Evolutionary conservation across 2,113 vertebrate species (phyloP).

Genomic region (Struthio camelus): DNA sequence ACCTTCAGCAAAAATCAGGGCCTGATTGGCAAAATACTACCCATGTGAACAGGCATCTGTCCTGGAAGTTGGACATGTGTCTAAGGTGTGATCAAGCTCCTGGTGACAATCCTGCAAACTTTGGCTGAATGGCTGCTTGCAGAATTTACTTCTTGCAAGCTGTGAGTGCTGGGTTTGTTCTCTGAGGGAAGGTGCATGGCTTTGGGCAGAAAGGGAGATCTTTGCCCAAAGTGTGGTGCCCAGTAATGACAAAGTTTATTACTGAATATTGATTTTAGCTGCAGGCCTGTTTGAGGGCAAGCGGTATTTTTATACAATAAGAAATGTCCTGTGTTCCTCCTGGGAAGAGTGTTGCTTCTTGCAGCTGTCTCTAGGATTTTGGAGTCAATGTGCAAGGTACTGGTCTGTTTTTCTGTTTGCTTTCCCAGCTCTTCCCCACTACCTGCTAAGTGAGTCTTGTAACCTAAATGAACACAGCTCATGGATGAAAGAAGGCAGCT

Average conservation of each 20-base stretch:
- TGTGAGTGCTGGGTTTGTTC: not conserved
- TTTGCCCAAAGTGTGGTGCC: not conserved
- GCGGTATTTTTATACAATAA: not conserved
- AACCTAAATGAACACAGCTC: not conserved
- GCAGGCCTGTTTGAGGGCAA: not conserved
- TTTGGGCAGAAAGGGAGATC: not conserved
- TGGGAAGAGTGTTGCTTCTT: not conserved
- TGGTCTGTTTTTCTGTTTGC: not conserved
- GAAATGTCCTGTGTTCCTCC: not conserved
- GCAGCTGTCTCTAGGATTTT: not conserved
- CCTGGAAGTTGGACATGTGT: not conserved
- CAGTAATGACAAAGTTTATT: not conserved
- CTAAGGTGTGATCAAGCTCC: not conserved
- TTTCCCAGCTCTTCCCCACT: not conserved
- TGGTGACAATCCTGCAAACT: not conserved
- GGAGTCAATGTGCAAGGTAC: not conserved
- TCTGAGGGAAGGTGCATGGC: not conserved
- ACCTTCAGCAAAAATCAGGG: not conserved
- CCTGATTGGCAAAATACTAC: not conserved
- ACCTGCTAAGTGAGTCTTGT: not conserved
- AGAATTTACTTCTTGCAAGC: not conserved
- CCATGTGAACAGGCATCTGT: accelerated
- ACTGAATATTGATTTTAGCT: not conserved
- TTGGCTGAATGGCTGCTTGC: not conserved
- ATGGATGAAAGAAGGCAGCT: not conserved